Evolutionary conservation across 2,113 vertebrate species (phyloP), one percentile per base, ranked within the genome.

Genomic region (Sigmodon hispidus): DNA sequence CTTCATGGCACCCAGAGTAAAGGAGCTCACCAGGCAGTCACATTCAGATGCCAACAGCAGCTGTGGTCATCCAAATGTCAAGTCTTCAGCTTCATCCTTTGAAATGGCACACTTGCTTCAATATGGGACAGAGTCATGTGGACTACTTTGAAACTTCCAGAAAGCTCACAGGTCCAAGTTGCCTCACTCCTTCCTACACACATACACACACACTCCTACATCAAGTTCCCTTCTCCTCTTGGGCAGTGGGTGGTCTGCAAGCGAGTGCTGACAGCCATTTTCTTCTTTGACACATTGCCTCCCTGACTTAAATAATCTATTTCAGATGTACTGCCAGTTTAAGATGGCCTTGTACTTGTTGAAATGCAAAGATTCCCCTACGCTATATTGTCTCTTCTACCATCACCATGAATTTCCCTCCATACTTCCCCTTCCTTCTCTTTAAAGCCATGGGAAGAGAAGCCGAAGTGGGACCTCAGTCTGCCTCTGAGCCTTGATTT

Each of bases 281-380:
- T 96, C 85, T 96, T 93, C 94, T 91, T 55, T 79, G 43, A 50
- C 94, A 57, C 75, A 67, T n/a, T 75, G 77, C 80, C 87, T 95
- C 88, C 85, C 85, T 63, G 12, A 80, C 84, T 96, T 93, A 95
- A 97, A 91, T 91, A 77, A 96, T 97, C 96, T 92, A 73, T 92
- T 96, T 96, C 97, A 96, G 93, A 95, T 97, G 95, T 80, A 24
- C 1, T 94, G 96, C 94, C 75, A 72, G 69, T 67, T 87, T 84
- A 92, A 89, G 93, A 89, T 91, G 86, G 91, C 70, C 84, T 95
- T 92, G 29, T 40, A 88, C 96, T 98, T 94, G 89, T 80, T 92
- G 89, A 95, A 95, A 95, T 75, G 65, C 92, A 93, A 95, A 92
- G 90, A 75, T 94, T 90, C 87, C 90, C 93, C 89, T 90, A 61